phyloP scores from a whole-genome alignment of 2,888 invertebrate species.

The Herminia tarsipennalis region DNA sequence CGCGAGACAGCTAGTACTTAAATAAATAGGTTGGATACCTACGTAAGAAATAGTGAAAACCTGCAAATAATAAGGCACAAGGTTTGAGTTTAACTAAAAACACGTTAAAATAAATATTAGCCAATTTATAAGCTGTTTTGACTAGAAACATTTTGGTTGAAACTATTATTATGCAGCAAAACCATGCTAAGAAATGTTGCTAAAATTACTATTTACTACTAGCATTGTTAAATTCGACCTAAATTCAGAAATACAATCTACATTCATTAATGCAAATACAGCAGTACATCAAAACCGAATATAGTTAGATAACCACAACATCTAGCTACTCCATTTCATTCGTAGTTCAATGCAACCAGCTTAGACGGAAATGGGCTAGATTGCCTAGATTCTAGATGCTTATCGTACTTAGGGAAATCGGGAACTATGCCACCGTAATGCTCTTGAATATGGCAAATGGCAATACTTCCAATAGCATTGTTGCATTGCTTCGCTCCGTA shows the following conservation, averaged over 20 bases:
- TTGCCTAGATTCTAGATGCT: slow-evolving; percentile 63
- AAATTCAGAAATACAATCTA: slow-evolving; percentile 1
- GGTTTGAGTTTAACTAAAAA: too few relatives aligned
- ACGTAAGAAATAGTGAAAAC: too few relatives aligned
- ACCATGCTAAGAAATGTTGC: too few relatives aligned
- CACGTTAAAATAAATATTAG: too few relatives aligned
- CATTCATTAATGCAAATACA: slow-evolving; percentile 14
- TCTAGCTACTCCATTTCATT: slow-evolving; percentile 23
- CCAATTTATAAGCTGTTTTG: too few relatives aligned
- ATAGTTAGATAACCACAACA: slow-evolving; percentile 16
- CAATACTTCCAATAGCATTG: slow-evolving; percentile 26
- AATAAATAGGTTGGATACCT: too few relatives aligned
- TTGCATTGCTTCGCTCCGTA: slow-evolving; percentile 16
- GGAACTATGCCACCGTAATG: slow-evolving; percentile 44
- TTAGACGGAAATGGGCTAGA: slow-evolving; percentile 46
- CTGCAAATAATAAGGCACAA: too few relatives aligned
- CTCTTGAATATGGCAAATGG: slow-evolving; percentile 35
- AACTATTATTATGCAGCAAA: not conserved
- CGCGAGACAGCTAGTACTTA: too few relatives aligned
- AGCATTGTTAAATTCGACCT: not conserved
- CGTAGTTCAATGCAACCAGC: slow-evolving; percentile 38
- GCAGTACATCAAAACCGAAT: slow-evolving; percentile 23
- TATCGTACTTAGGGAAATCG: slow-evolving; percentile 60
- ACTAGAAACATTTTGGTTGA: too few relatives aligned
- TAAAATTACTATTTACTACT: too few relatives aligned